These are phyloP conservation scores for Drosophila truncata DNA, from an alignment of 1,140 invertebrate genomes.

Conservation along the genomic window DNA sequence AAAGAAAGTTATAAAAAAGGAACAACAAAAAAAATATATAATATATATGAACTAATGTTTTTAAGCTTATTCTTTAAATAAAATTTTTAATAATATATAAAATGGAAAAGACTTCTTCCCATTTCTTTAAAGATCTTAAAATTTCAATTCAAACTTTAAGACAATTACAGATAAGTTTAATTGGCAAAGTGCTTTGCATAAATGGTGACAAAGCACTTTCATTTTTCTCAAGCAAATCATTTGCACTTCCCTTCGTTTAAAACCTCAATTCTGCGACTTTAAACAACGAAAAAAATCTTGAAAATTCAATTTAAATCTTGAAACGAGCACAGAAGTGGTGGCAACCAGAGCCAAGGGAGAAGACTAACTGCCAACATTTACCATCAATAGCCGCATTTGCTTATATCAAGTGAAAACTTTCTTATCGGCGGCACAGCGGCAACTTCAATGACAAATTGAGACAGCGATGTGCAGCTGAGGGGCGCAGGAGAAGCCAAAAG, in stretches of 20 bases:
- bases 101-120: too few relatives aligned
- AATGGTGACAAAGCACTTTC: conserved; percentile 58
- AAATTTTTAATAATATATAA: too few relatives aligned
- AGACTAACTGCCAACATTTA: conserved; percentile 61
- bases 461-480: conserved; percentile 43
- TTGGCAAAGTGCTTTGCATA: conserved; percentile 18
- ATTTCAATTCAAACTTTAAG: conserved; percentile 9
- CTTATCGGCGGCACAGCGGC: conserved; percentile 73
- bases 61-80: background rate
- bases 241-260: conserved; percentile 15
- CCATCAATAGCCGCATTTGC: conserved; percentile 76
- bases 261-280: conserved; percentile 5
- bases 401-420: conserved; percentile 77
- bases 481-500: conserved; percentile 46
- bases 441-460: conserved; percentile 83
- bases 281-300: conserved; percentile 17
- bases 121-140: background rate
- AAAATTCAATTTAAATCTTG: conserved; percentile 38
- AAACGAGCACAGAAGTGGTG: background rate
- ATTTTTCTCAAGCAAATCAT: conserved; percentile 38
- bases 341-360: conserved; percentile 1
- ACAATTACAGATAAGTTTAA: conserved; percentile 36
- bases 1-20: too few relatives aligned
- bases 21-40: background rate
- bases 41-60: background rate